Evolutionary conservation across 1,140 invertebrate genomes (phyloP).

Genomic region (Calephelis virginiensis): DNA sequence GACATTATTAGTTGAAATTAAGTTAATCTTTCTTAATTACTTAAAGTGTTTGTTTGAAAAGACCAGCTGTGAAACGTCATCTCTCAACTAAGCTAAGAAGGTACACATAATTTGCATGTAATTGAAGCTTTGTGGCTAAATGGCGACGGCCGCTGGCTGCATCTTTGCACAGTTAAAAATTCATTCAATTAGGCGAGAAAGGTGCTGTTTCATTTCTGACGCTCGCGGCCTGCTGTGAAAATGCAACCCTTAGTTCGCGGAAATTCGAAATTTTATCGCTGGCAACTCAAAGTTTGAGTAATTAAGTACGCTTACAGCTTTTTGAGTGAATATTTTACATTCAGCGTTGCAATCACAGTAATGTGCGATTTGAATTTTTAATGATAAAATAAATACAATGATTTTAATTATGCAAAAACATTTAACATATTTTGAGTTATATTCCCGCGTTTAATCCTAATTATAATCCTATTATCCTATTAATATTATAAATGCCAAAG

Average conservation of each 20-base stretch:
- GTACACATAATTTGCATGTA: conserved; percentile 74
- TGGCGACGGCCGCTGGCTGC: conserved; percentile 46
- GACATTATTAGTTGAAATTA: conserved; percentile 5
- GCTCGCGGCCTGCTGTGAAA: conserved; percentile 41
- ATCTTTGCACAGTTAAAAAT: conserved; percentile 70
- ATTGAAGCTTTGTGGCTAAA: conserved; percentile 62
- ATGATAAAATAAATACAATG: not conserved
- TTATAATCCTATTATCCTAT: too few relatives aligned
- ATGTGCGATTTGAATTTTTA: not conserved
- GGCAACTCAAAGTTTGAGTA: conserved; percentile 25
- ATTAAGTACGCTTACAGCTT: conserved; percentile 20
- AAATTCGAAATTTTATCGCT: conserved; percentile 38
- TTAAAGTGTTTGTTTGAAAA: conserved; percentile 44
- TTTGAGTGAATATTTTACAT: conserved; percentile 11
- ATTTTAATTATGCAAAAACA: too few relatives aligned
- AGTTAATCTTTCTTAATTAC: conserved; percentile 50
- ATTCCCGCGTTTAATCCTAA: too few relatives aligned
- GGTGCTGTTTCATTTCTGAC: conserved; percentile 58
- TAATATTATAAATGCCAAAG: too few relatives aligned
- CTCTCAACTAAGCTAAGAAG: conserved; percentile 26
- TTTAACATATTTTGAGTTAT: too few relatives aligned
- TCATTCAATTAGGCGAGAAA: conserved; percentile 67
- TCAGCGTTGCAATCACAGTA: not conserved
- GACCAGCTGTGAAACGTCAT: conserved; percentile 45
- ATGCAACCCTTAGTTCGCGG: conserved; percentile 49